Conservation (phyloP, 2,797 vertebrate species). For the Poecilia velifera region DNA sequence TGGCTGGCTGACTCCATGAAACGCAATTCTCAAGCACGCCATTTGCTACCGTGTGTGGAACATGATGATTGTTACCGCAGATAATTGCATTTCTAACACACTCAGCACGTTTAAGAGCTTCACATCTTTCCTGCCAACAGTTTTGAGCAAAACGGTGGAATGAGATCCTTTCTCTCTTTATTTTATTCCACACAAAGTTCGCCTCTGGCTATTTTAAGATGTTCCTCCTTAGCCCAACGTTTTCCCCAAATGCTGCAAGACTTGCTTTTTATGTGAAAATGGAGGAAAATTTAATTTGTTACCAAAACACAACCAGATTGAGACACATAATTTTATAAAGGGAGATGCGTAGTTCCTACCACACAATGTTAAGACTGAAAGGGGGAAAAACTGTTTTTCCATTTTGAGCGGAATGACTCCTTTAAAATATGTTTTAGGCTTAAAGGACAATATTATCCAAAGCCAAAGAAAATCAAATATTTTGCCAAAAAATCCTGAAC, state of each 20-base stretch:
- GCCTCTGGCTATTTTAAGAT: conserved; percentile 8
- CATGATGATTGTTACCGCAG: conserved; percentile 25
- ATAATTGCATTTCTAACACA: conserved; percentile 56
- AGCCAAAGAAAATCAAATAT: background rate
- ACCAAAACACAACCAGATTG: background rate
- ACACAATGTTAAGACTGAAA: conserved; percentile 1
- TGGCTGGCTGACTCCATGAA: conserved; percentile 48
- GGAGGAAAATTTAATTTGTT: conserved; percentile 6
- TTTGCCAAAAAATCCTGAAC: background rate
- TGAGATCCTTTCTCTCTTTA: too few species aligned
- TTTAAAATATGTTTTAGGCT: background rate
- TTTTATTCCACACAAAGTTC: conserved; percentile 21
- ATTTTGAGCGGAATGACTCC: background rate
- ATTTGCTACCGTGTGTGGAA: conserved; percentile 38
- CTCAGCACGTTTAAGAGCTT: conserved; percentile 30
- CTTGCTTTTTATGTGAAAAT: conserved; percentile 8
- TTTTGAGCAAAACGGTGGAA: conserved; percentile 17
- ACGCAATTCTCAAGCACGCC: conserved; percentile 54
- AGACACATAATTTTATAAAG: conserved; percentile 10
- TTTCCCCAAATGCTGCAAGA: background rate
- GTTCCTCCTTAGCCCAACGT: conserved; percentile 13
- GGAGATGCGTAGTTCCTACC: conserved; percentile 6
- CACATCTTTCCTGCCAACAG: conserved; percentile 39
- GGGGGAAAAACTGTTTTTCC: conserved; percentile 3
- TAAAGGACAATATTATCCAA: background rate